Evolutionary conservation across 2,113 vertebrate species (phyloP).

Genomic region (Bubo blakistoni): DNA sequence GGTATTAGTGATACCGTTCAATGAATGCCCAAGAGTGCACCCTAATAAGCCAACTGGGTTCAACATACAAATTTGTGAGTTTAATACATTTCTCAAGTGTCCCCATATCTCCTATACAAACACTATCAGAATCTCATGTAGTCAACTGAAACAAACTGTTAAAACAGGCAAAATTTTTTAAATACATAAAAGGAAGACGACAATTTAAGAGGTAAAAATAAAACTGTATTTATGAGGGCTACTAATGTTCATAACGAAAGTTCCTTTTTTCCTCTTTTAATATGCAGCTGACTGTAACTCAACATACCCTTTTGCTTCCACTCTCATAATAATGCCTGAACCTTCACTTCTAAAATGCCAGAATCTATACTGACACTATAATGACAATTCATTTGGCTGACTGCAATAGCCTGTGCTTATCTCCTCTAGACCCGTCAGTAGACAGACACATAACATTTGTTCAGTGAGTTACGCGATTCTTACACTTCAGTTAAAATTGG

Average conservation of each 20-base stretch:
- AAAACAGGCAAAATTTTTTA: background rate
- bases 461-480: background rate
- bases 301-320: background rate
- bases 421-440: background rate
- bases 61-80: background rate
- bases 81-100: background rate
- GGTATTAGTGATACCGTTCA: background rate
- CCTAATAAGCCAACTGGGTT: background rate
- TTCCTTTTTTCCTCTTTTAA: background rate
- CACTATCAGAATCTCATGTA: background rate
- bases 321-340: background rate
- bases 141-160: background rate
- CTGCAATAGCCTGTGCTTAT: background rate
- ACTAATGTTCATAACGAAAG: background rate
- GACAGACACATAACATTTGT: background rate
- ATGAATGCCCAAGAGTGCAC: background rate
- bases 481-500: background rate
- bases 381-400: background rate
- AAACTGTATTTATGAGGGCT: background rate
- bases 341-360: background rate
- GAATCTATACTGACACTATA: background rate
- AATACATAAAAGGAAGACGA: background rate
- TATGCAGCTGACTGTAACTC: background rate
- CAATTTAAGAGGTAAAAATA: background rate
- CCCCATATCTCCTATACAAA: background rate